Base-by-base conservation (phyloP, 2,797 vertebrate genomes). In the Malurus leucopterus region DNA sequence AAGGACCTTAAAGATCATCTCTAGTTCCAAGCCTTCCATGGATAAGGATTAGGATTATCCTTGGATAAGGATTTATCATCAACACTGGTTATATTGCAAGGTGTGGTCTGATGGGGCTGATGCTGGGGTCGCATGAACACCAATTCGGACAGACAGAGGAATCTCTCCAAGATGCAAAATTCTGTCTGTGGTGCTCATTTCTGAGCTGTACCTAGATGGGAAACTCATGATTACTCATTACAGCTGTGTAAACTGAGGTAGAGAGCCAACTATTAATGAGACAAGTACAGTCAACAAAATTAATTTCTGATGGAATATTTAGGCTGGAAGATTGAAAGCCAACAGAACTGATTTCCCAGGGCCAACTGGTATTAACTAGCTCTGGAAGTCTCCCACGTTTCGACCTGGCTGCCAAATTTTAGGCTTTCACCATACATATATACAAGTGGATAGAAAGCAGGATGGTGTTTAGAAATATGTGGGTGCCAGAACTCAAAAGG, bases 201-300 rank as follows among this genome's bases (percentile, higher is more conserved):
- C 49, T 46, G 57, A 86, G 57, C 36, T 73, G 30, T 15, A 92
- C 63, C 81, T 93, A 62, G 23, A 90, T 8, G 61, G 67, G 21
- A 58, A 88, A 43, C 30, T 63, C 78, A 18, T 46, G 77, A 88
- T 78, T 89, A 53, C 57, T 84, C 74, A 79, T 75, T 81, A 81
- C 61, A 95, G 83, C 73, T 91, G 61, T 54, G 86, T 88, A 92
- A 93, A 94, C 74, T 91, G 80, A 93, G 74, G 86, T 87, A 89
- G 49, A 84, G 40, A 63, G 63, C 49, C 80, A 89, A 75, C 63
- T 57, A 84, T 67, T 78, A 93, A 92, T 34, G 34, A 78, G 79
- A 65, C 15, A 78, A 86, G 64, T 67, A 64, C 27, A 80, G 80
- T 64, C 75, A 82, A 92, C 55, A 81, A 75, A 93, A 92, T 73